Evolutionary conservation across 2,113 vertebrate genomes (phyloP).

Genomic region (Datnioides undecimradiatus): DNA sequence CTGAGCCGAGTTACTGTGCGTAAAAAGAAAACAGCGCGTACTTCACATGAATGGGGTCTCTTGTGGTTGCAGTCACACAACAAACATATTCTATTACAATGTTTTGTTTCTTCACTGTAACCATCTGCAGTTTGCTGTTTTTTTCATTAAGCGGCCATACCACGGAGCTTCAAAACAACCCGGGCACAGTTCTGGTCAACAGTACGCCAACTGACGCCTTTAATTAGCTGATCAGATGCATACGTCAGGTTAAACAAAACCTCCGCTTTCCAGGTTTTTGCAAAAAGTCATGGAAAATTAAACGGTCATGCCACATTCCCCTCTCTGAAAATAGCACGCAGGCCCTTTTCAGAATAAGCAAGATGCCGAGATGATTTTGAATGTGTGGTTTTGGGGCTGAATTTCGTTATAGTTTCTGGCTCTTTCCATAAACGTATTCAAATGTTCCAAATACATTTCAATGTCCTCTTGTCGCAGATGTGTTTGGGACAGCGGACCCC

Average conservation of each 20-base stretch:
- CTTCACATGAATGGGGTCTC: constrained; percentile 74
- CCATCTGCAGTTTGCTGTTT: constrained; percentile 49
- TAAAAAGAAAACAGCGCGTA: constrained; percentile 66
- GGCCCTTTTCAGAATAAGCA: constrained; percentile 63
- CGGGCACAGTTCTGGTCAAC: constrained; percentile 71
- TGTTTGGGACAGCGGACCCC: constrained; percentile 89
- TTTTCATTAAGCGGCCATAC: constrained; percentile 68
- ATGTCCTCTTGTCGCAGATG: constrained; percentile 82
- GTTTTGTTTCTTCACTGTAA: constrained; percentile 74
- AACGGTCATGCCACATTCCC: constrained; percentile 71
- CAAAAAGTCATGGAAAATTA: constrained; percentile 81
- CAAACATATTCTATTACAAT: constrained; percentile 79
- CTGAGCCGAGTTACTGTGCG: constrained; percentile 60
- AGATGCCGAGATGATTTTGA: constrained; percentile 60
- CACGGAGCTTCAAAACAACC: constrained; percentile 71
- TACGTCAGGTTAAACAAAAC: constrained; percentile 78
- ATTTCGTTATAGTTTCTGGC: constrained; percentile 59
- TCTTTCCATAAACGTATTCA: constrained; percentile 65
- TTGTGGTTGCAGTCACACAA: constrained; percentile 73
- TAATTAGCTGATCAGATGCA: constrained; percentile 81
- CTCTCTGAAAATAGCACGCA: constrained; percentile 73
- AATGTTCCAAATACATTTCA: constrained; percentile 62
- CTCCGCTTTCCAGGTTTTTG: constrained; percentile 65
- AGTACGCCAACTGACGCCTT: constrained; percentile 65
- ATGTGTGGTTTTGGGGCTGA: constrained; percentile 56